Conservation (phyloP, 2,113 vertebrate genomes). For the Circaetus cinerascens region DNA sequence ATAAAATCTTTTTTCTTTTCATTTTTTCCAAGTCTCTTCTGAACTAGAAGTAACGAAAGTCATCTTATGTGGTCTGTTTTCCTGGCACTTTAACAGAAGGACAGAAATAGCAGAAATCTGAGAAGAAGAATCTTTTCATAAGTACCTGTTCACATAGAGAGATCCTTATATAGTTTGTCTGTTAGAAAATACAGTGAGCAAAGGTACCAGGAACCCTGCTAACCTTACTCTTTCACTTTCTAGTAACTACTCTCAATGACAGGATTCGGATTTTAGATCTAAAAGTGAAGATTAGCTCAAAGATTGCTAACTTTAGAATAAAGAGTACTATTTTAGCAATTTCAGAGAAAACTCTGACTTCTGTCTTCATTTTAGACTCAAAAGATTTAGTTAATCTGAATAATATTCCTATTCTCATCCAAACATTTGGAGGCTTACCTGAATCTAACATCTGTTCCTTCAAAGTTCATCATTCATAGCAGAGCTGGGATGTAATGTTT, state of each 20-base stretch:
- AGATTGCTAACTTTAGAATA: neutral
- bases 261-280: neutral
- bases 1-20: neutral
- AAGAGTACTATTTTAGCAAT: neutral
- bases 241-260: neutral
- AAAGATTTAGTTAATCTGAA: neutral
- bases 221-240: neutral
- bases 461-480: neutral
- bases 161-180: neutral
- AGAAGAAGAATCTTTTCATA: neutral
- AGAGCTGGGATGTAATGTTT: neutral
- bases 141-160: neutral
- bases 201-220: neutral
- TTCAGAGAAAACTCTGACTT: neutral
- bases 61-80: slow-evolving; percentile 32
- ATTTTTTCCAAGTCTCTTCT: neutral
- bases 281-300: neutral
- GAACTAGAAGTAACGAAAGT: slow-evolving; percentile 24
- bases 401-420: neutral
- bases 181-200: neutral
- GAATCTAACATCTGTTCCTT: neutral
- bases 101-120: slow-evolving; percentile 1
- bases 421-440: neutral
- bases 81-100: slow-evolving; percentile 11
- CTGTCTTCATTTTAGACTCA: neutral